These are phyloP conservation scores for Bubalus kerabau DNA, from an alignment of 2,113 vertebrate genomes.

Conservation along the genomic window DNA sequence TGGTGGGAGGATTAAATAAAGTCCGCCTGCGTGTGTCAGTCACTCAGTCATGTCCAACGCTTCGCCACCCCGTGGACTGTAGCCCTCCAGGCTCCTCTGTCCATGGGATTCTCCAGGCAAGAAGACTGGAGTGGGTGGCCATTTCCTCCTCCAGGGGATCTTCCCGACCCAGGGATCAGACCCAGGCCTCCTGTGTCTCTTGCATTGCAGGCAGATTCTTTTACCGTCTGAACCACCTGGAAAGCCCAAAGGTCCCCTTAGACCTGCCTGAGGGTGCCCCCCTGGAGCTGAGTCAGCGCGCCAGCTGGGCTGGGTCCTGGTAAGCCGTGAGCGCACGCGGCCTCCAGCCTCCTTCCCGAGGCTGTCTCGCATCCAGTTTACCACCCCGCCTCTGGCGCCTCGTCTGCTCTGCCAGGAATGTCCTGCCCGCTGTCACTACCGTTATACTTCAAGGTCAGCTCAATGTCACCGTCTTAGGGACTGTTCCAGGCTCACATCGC, in stretches of 20 bases:
- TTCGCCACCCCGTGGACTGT: neutral
- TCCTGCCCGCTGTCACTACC: neutral
- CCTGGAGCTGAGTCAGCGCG: fast-evolving
- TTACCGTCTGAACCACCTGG: neutral
- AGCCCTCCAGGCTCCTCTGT: neutral
- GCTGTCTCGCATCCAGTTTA: neutral
- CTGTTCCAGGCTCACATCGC: neutral
- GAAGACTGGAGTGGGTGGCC: neutral
- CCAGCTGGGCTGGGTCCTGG: fast-evolving
- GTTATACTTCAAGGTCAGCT: neutral
- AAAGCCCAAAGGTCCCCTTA: neutral
- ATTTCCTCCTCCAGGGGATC: neutral
- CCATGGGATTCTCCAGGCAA: neutral
- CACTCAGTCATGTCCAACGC: neutral
- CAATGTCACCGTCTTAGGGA: neutral
- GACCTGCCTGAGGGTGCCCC: fast-evolving
- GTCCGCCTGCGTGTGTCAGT: neutral
- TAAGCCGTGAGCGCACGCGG: fast-evolving
- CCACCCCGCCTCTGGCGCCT: fast-evolving
- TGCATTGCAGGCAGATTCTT: neutral
- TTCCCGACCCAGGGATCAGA: neutral
- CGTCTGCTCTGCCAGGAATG: neutral
- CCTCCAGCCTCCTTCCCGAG: neutral
- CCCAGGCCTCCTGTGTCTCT: neutral
- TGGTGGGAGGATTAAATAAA: fast-evolving